phyloP scores from a whole-genome alignment of 2,888 invertebrate genomes.

The Willowsia nigromaculata region DNA sequence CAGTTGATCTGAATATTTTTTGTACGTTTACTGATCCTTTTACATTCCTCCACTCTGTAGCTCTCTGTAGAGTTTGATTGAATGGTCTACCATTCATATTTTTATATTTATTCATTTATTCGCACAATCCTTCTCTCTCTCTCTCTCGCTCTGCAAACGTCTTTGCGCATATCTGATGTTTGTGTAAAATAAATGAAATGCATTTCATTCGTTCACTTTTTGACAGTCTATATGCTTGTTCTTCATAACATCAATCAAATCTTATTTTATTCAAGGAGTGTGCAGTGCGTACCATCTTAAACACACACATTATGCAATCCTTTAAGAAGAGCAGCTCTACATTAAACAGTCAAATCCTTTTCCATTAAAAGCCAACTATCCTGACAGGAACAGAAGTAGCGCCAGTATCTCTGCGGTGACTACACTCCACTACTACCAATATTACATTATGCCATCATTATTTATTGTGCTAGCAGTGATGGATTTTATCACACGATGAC shows the following conservation, averaged over 20 bases:
- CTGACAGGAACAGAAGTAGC: background rate
- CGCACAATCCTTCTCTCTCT: constrained; percentile 16
- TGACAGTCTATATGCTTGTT: background rate
- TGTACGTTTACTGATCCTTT: background rate
- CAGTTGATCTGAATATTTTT: constrained; percentile 38
- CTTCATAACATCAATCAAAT: constrained; percentile 29
- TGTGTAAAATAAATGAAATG: constrained; percentile 23
- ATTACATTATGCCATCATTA: background rate
- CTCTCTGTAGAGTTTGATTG: background rate
- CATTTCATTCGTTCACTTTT: constrained; percentile 9
- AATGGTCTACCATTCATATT: constrained; percentile 20
- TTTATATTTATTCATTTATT: constrained; percentile 36
- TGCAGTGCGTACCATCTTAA: background rate
- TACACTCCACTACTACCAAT: background rate
- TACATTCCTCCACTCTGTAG: background rate
- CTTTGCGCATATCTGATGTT: background rate
- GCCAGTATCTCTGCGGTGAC: background rate
- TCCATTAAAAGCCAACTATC: background rate
- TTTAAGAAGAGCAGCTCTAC: background rate
- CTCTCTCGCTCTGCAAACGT: background rate
- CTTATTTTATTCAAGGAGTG: background rate
- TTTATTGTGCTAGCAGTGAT: constrained; percentile 20
- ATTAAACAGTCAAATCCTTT: background rate
- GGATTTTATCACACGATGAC: constrained; percentile 65
- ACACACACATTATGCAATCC: background rate